Evolutionary conservation across 30 jellyfish, hydroid and myxozoan species (phyloP).

Genomic region (Turritopsis rubra): DNA sequence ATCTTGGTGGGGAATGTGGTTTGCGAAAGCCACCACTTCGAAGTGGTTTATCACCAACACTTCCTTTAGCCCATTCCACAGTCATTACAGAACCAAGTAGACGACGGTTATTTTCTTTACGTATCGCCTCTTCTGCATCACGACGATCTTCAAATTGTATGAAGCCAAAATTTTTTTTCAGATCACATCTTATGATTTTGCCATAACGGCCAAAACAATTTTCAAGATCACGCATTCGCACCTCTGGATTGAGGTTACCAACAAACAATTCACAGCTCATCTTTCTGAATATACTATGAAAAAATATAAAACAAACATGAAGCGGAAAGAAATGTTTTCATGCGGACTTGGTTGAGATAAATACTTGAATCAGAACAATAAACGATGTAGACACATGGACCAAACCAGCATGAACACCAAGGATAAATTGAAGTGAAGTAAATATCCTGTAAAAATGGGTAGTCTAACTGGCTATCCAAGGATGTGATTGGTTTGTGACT

Average conservation of each 20-base stretch:
- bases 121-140: constrained; percentile 62
- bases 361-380: background rate
- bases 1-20: constrained; percentile 31
- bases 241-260: constrained; percentile 44
- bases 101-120: constrained; percentile 72
- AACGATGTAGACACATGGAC: background rate
- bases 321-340: background rate
- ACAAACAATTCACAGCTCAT: constrained; percentile 41
- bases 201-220: constrained; percentile 41
- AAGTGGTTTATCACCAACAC: constrained; percentile 51
- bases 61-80: constrained; percentile 96
- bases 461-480: background rate
- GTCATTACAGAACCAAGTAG: constrained; percentile 83
- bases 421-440: background rate
- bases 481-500: background rate
- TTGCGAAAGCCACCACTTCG: constrained; percentile 30
- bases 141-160: constrained; percentile 41
- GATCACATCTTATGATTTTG: constrained; percentile 36
- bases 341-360: background rate
- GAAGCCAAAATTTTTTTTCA: constrained; percentile 36
- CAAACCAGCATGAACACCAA: background rate
- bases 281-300: constrained; percentile 12
- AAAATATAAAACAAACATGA: background rate
- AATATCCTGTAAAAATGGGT: background rate
- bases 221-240: constrained; percentile 41